Conservation (phyloP, 2,888 invertebrate genomes). For the Lacanobia oleracea region DNA sequence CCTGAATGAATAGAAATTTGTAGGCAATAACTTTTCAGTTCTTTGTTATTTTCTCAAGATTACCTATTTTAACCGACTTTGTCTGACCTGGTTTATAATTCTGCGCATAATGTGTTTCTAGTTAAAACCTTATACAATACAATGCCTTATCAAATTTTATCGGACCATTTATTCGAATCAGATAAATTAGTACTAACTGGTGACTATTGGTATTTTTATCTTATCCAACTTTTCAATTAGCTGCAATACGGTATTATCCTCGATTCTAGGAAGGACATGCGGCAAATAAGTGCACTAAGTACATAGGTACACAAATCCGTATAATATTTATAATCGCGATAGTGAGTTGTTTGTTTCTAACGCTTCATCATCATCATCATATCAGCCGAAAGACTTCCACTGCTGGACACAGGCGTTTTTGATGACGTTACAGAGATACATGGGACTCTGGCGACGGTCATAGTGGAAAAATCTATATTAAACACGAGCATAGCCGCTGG, state of each 20-base stretch:
- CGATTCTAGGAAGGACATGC: slow-evolving; percentile 19
- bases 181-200: slow-evolving; percentile 49
- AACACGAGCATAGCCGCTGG: no score
- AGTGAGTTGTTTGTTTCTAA: no score
- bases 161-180: slow-evolving; percentile 44
- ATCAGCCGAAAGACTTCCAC: no score
- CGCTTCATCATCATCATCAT: background rate
- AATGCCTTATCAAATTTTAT: slow-evolving; percentile 44
- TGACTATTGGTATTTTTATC: slow-evolving; percentile 50
- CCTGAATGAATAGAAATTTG: slow-evolving; percentile 7
- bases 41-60: slow-evolving; percentile 29
- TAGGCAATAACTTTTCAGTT: background rate
- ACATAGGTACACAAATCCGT: no score
- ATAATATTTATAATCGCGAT: no score
- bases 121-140: slow-evolving; percentile 17
- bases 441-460: no score
- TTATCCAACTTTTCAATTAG: slow-evolving; percentile 54
- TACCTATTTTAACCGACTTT: slow-evolving; percentile 12
- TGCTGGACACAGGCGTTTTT: background rate
- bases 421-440: no score
- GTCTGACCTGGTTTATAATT: slow-evolving; percentile 39
- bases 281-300: background rate
- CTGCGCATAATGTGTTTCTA: slow-evolving; percentile 18
- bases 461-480: no score
- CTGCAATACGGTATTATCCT: slow-evolving; percentile 31